Percentiles rank a stretch among this genome's conserved stretches.
These are phyloP conservation scores for Procambarus clarkii DNA, from an alignment of 1,140 invertebrate genomes.

Conservation along the genomic window DNA sequence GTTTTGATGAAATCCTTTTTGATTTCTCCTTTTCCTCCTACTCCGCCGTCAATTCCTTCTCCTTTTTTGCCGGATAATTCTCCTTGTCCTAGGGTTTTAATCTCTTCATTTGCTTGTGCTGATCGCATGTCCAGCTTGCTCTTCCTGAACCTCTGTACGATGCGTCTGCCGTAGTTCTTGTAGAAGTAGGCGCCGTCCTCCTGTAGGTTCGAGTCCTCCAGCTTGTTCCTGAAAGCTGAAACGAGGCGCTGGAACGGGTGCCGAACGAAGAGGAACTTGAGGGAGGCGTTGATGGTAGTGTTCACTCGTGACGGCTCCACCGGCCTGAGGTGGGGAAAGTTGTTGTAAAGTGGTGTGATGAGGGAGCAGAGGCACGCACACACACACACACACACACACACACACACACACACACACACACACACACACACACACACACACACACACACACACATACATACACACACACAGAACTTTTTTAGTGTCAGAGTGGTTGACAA, in stretches of 20 bases:
- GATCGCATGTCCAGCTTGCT: no score
- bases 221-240: constrained; percentile 64
- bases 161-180: constrained; percentile 49
- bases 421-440: no score
- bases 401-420: no score
- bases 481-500: no score
- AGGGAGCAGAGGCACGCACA: no score
- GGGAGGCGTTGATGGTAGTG: constrained; percentile 20
- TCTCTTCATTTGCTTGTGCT: neutral
- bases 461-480: no score
- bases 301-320: constrained; percentile 22
- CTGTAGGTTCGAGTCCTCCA: constrained; percentile 28
- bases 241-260: constrained; percentile 66
- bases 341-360: neutral
- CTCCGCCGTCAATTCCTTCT: neutral
- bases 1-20: neutral
- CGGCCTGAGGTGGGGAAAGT: neutral
- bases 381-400: neutral
- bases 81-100: neutral
- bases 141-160: constrained; percentile 33
- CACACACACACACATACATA: no score
- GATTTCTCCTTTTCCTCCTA: neutral
- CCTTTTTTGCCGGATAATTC: neutral
- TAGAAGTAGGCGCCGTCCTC: constrained; percentile 54
- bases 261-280: constrained; percentile 61